Conservation (phyloP, 2,113 vertebrate genomes). For the Podarcis muralis region DNA sequence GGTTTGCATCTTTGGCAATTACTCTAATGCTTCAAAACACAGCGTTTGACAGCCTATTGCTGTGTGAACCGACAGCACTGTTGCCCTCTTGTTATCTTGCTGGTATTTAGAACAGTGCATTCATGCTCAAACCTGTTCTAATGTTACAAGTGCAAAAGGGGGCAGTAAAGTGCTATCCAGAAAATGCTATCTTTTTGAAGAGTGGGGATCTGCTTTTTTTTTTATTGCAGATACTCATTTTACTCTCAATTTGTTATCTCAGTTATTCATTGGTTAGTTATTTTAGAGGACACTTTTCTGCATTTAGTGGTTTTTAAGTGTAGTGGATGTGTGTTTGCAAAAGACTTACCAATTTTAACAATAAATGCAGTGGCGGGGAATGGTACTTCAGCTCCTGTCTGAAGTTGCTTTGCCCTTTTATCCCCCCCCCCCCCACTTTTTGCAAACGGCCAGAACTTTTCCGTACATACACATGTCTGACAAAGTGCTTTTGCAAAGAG, state of each 20-base stretch:
- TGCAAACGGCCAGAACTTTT: constrained; percentile 34
- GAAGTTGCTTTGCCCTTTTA: constrained; percentile 34
- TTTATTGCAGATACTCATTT: constrained; percentile 47
- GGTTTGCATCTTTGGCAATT: constrained; percentile 46
- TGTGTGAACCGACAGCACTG: constrained; percentile 8
- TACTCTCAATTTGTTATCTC: constrained; percentile 33
- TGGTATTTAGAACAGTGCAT: constrained; percentile 42
- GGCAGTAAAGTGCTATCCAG: constrained; percentile 82
- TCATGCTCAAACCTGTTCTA: constrained; percentile 71
- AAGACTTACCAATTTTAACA: neutral
- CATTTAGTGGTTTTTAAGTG: constrained; percentile 26
- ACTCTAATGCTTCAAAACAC: constrained; percentile 34
- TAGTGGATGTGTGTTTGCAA: neutral
- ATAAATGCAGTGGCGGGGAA: neutral
- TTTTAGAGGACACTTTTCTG: constrained; percentile 30
- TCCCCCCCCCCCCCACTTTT: neutral
- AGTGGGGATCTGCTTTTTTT: constrained; percentile 38
- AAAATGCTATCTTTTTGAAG: constrained; percentile 48
- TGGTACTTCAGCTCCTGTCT: constrained; percentile 32
- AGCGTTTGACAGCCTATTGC: constrained; percentile 22
- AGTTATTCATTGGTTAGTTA: constrained; percentile 28
- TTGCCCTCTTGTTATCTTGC: neutral
- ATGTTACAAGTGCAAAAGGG: constrained; percentile 81
- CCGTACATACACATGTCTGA: constrained; percentile 27
- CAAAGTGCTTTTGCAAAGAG: constrained; percentile 29